Evolutionary conservation across 1,140 invertebrate genomes (phyloP).

Genomic region (Drosophila burlai): DNA sequence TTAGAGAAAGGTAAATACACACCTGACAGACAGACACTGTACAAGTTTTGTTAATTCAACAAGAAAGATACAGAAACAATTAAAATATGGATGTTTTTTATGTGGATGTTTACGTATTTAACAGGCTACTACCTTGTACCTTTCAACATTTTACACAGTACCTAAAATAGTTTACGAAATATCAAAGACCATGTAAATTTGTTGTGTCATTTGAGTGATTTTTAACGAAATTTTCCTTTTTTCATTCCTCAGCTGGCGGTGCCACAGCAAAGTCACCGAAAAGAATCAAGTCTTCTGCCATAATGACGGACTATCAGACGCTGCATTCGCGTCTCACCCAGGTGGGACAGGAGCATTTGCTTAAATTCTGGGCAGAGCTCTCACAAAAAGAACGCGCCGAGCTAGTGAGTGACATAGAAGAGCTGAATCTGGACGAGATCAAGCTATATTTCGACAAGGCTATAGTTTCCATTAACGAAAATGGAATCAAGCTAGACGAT

Average conservation of each 20-base stretch:
- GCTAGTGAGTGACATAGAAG: slow-evolving; percentile 88
- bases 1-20: slow-evolving; percentile 40
- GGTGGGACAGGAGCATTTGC: slow-evolving; percentile 92
- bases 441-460: slow-evolving; percentile 89
- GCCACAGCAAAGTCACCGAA: slow-evolving; percentile 22
- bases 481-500: slow-evolving; percentile 90
- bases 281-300: slow-evolving; percentile 30
- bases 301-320: slow-evolving; percentile 81
- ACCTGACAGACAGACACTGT: slow-evolving; percentile 15
- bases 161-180: neutral
- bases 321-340: slow-evolving; percentile 84
- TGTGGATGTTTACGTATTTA: neutral
- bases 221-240: neutral
- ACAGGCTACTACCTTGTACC: neutral
- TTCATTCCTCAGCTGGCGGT: slow-evolving; percentile 18
- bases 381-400: slow-evolving; percentile 88
- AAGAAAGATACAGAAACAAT: neutral
- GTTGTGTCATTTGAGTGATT: neutral
- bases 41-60: slow-evolving; percentile 24
- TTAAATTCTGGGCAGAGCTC: slow-evolving; percentile 93
- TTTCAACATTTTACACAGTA: neutral
- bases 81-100: no score
- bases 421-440: slow-evolving; percentile 89
- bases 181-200: neutral
- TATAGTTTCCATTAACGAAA: slow-evolving; percentile 87